Evolutionary conservation across 2,113 vertebrate genomes (phyloP).

Genomic region (Myotis yumanensis): DNA sequence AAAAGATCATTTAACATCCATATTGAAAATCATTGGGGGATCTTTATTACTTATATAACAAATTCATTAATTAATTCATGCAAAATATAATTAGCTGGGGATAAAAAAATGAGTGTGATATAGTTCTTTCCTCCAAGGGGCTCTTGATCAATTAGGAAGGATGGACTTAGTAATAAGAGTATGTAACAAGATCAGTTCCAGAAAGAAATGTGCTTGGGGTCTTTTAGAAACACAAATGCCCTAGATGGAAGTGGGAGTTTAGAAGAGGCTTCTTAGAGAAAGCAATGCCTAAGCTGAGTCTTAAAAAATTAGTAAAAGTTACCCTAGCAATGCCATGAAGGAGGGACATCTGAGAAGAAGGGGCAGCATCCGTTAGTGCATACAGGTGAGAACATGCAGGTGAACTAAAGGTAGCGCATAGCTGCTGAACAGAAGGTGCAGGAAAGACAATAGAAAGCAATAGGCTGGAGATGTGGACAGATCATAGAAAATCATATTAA

Average conservation of each 20-base stretch:
- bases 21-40: neutral
- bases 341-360: neutral
- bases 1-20: neutral
- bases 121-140: neutral
- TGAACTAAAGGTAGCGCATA: neutral
- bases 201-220: neutral
- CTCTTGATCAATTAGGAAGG: neutral
- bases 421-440: neutral
- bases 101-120: neutral
- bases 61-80: constrained; percentile 15
- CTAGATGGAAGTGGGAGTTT: neutral
- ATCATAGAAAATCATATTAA: neutral
- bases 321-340: neutral
- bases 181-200: neutral
- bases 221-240: neutral
- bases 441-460: neutral
- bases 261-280: neutral
- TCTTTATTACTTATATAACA: neutral
- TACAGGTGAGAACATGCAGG: neutral
- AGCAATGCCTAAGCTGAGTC: neutral
- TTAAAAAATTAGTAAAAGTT: neutral
- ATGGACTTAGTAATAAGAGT: neutral
- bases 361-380: neutral
- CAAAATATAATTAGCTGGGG: neutral
- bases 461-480: neutral